Conservation (phyloP, 2,113 vertebrate species). For the Pseudonaja textilis region DNA sequence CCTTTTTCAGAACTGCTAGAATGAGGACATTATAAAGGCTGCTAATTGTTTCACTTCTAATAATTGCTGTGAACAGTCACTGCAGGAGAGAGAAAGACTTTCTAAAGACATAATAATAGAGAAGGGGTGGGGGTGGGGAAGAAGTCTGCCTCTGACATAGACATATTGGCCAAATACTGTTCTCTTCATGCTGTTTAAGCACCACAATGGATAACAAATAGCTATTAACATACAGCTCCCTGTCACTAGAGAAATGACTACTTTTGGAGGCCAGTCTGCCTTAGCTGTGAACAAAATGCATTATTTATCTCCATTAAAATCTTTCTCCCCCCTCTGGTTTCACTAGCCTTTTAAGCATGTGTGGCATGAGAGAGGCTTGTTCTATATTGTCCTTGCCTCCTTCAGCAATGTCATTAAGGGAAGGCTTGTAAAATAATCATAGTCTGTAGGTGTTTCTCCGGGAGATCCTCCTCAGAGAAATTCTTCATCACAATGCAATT, state of each 20-base stretch:
- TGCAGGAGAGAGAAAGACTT: slow-evolving; percentile 38
- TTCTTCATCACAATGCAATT: neutral
- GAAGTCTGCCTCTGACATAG: slow-evolving; percentile 32
- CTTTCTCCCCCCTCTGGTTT: neutral
- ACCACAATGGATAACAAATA: slow-evolving; percentile 44
- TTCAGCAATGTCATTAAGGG: neutral
- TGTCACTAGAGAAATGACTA: slow-evolving; percentile 50
- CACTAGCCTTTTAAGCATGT: neutral
- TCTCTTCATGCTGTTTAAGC: slow-evolving; percentile 48
- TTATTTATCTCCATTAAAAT: slow-evolving; percentile 62
- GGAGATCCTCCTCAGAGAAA: neutral
- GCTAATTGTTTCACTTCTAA: slow-evolving; percentile 57
- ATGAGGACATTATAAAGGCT: slow-evolving; percentile 41
- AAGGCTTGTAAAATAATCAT: neutral
- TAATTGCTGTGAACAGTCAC: slow-evolving; percentile 50
- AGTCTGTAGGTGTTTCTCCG: neutral
- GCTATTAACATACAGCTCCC: slow-evolving; percentile 51
- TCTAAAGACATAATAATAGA: slow-evolving; percentile 34
- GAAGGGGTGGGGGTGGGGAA: neutral
- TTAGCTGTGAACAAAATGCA: slow-evolving; percentile 56
- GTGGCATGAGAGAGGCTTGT: neutral
- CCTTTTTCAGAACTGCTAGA: slow-evolving; percentile 34
- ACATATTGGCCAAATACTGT: slow-evolving; percentile 29
- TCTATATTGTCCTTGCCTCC: neutral
- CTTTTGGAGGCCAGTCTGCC: slow-evolving; percentile 44